Percentiles rank a stretch among this genome's conserved stretches.
Conservation (phyloP, 1,140 invertebrate species). For the Micrasema longulum region DNA sequence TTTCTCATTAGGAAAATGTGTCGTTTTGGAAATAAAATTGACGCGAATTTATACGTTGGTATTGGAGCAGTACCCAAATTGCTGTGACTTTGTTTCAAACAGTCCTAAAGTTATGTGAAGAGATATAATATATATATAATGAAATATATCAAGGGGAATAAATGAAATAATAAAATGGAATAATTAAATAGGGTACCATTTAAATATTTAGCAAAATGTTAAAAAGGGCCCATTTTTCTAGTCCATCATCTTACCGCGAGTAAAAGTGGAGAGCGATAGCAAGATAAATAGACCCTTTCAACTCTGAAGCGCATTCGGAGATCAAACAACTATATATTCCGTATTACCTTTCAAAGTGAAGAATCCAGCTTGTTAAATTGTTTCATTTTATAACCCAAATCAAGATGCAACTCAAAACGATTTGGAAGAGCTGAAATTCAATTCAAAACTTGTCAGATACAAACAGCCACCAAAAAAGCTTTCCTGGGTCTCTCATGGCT, state of each 20-base stretch:
- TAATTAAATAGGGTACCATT: slow-evolving; percentile 19
- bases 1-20: too few species aligned
- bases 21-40: too few species aligned
- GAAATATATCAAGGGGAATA: slow-evolving; percentile 7
- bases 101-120: slow-evolving; percentile 10
- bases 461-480: too few species aligned
- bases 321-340: slow-evolving; percentile 33
- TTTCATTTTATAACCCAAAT: slow-evolving; percentile 25
- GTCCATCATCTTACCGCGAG: not conserved
- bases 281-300: slow-evolving; percentile 24
- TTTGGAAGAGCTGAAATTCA: slow-evolving; percentile 28
- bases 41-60: too few species aligned
- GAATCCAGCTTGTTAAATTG: slow-evolving; percentile 9
- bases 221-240: slow-evolving; percentile 11
- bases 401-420: slow-evolving; percentile 11
- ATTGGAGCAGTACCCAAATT: too few species aligned
- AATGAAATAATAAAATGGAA: not conserved
- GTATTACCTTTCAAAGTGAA: slow-evolving; percentile 18
- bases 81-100: not conserved
- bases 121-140: not conserved
- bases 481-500: too few species aligned
- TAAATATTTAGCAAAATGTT: slow-evolving; percentile 25
- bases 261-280: not conserved
- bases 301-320: slow-evolving; percentile 32
- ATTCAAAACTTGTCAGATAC: not conserved